Conservation (phyloP, 2,113 vertebrate species). For the Cygnus atratus region DNA sequence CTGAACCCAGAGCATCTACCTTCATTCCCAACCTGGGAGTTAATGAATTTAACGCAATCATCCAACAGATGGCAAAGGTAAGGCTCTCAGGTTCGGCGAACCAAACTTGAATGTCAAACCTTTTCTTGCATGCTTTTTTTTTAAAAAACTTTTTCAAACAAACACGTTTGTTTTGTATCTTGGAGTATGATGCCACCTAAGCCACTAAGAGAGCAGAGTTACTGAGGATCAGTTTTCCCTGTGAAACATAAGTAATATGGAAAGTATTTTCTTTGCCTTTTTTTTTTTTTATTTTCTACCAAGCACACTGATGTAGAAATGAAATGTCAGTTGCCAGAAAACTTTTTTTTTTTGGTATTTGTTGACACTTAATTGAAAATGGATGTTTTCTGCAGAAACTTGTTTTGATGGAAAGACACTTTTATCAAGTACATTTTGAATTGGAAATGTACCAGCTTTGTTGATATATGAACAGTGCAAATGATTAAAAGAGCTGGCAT, state of each 20-base stretch:
- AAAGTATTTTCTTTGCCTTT: background rate
- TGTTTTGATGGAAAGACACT: constrained; percentile 12
- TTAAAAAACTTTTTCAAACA: background rate
- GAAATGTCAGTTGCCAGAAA: background rate
- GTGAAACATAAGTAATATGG: background rate
- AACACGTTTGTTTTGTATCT: background rate
- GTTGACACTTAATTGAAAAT: background rate
- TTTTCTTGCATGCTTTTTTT: background rate
- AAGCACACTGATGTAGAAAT: background rate
- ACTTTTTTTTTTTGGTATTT: background rate
- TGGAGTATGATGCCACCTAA: background rate
- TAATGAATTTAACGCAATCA: constrained; percentile 83
- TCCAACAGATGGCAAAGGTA: constrained; percentile 87
- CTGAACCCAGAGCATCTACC: constrained; percentile 36
- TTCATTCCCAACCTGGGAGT: constrained; percentile 52
- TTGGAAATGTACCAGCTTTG: background rate
- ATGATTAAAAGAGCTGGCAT: background rate
- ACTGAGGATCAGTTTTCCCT: background rate
- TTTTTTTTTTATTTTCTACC: background rate
- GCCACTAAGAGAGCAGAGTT: background rate
- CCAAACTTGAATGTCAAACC: background rate
- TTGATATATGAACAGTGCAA: background rate
- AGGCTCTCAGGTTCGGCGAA: background rate
- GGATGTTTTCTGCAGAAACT: background rate
- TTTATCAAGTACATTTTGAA: constrained; percentile 6